Base-by-base conservation (phyloP, 2,888 invertebrate genomes). In the Linnaemya tessellans region DNA sequence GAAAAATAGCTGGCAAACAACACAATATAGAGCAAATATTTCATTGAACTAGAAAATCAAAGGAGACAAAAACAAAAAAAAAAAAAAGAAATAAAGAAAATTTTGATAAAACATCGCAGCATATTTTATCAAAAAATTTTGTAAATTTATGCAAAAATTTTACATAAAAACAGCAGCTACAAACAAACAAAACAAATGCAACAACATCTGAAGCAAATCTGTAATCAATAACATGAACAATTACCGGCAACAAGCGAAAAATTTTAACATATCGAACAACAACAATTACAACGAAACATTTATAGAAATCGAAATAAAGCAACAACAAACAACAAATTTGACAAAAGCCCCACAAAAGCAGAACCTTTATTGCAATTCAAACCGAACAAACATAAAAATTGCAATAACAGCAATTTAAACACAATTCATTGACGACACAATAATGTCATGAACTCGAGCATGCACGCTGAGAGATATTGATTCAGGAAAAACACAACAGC, bases 381-480 rank as follows among this genome's bases (percentile, higher is more conserved):
- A 84, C 62, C 68, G 68, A 84, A 80, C 70, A 75, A 80, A 82
- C 79, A 85, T 82, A 85, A 82, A 85, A 85, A 85, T 82, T 82
- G 85, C 85, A 85, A 85, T 85, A 85, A 85, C 85, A 82, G 79
- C 82, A 85, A 85, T 85, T 87, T 87, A 87, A 87, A 87, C 86
- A 84, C 86, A 87, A 88, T 82, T 87, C 86, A 88, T 86, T 86
- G 87, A 82, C 87, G 81, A 87, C 87, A 87, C 87, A 87, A 85
- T 84, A 86, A 87, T 87, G 87, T 88, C 87, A 87, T 88, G 88
- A 88, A 88, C 88, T 88, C 87, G 87, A 71, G 81, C 86, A 87
- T 86, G 86, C 86, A 86, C 84, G 87, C 84, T 84, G 85, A 79
- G 70, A 78, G 79, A 79, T 82, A 65, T 82, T 70, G 81, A 68